A percentile compares a stretch with the other conserved stretches of the same genome.
phyloP scores from a whole-genome alignment of 1,140 invertebrate genomes.

The Apis florea region DNA sequence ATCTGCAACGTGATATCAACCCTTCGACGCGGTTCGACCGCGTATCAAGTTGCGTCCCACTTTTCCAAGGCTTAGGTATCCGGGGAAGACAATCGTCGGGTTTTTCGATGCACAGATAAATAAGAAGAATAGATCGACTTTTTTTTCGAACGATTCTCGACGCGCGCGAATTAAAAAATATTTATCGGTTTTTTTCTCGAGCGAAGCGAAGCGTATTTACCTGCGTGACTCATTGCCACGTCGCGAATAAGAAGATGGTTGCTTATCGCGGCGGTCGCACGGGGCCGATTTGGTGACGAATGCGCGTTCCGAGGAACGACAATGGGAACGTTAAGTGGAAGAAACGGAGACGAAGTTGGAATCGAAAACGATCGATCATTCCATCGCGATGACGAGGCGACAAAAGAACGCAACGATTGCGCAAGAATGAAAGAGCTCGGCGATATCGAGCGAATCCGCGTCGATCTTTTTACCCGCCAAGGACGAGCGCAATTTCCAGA shows the following conservation, averaged over 20 bases:
- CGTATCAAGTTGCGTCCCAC: constrained; percentile 47
- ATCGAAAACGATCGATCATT: background rate
- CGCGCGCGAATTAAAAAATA: background rate
- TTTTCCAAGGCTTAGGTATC: constrained; percentile 2
- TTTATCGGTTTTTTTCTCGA: no score
- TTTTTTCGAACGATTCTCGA: no score
- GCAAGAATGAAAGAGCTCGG: no score
- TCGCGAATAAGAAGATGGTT: background rate
- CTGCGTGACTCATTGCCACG: background rate
- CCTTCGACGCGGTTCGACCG: constrained; percentile 46
- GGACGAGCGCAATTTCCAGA: no score
- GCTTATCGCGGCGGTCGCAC: no score
- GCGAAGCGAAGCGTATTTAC: background rate
- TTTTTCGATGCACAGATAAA: constrained; percentile 37
- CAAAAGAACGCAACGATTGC: background rate
- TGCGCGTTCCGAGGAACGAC: background rate
- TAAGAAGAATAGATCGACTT: background rate
- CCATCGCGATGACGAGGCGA: background rate
- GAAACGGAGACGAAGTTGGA: background rate
- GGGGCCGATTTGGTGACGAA: background rate
- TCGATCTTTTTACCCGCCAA: no score
- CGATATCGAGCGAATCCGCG: no score
- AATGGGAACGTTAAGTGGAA: background rate
- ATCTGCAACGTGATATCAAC: constrained; percentile 50
- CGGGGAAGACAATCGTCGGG: constrained; percentile 22